Base-by-base conservation (phyloP, 37 sponge, comb jelly and placozoan species). In the Cliona cf. orientalis region DNA sequence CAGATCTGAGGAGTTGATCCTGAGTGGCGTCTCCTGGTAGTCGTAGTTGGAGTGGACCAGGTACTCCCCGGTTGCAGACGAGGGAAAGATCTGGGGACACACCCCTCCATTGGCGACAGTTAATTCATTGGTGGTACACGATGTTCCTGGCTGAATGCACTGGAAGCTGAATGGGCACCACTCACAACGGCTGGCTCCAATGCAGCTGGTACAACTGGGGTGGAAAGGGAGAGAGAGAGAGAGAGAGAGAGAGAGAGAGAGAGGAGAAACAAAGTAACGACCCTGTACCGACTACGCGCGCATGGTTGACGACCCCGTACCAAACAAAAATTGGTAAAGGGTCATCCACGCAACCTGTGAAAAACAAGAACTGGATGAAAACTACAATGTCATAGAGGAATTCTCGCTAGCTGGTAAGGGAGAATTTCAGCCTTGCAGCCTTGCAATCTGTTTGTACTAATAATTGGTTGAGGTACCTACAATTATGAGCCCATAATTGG, bases 101-200 rank as follows among this genome's bases (percentile, higher is more conserved):
- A 60, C 21, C 22, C 37, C 38, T 32, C 32, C 23, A 38, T 1
- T 11, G 28, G 60, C 28, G 60, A 12, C 28, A 59, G 11, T 3
- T 14, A 9, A 3, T 29, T 59, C 60, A 26, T 6, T 5, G 62
- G 62, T 31, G 31, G 29, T 5, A 6, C 28, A 31, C 31, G 29
- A 23, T 5, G 4, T 31, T 61, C 36, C 31, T 2, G 23, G 81
- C 49, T 40, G 5, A 77, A 67, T 56, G 58, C 84, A 84, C 22
- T 43, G 22, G 44, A 66, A 58, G 69, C 28, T 49, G 57, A 75
- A 66, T 2, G 84, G 69, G 55, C 84, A 84, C 84, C 84, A 84
- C 7, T 17, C 2, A 46, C 84, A 84, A 22, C 35, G 22, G 5
- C 23, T 2, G 12, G 12, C 23, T 7, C 38, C 42, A 42, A 66